These are phyloP conservation scores for Gari tellinella DNA, from an alignment of 2,888 invertebrate genomes.

Conservation along the genomic window DNA sequence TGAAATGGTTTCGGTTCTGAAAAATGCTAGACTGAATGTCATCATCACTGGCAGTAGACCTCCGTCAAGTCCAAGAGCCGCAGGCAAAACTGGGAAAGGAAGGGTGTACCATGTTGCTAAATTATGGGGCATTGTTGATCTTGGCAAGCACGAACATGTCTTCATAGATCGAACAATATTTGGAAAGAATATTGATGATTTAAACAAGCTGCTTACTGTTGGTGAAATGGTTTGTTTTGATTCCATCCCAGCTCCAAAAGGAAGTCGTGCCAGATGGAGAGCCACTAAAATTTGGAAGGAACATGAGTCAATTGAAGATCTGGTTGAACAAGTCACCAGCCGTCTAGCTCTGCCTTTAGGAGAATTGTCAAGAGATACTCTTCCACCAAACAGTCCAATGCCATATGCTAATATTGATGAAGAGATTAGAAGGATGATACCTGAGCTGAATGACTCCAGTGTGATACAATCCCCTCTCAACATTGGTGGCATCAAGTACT, in stretches of 20 bases:
- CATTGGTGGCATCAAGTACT: constrained; percentile 76
- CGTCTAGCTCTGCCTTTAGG: constrained; percentile 72
- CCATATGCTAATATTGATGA: constrained; percentile 81
- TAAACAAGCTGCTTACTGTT: constrained; percentile 81
- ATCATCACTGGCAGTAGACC: constrained; percentile 83
- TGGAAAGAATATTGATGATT: constrained; percentile 82
- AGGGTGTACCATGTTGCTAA: constrained; percentile 84
- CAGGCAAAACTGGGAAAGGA: constrained; percentile 81
- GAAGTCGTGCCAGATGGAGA: constrained; percentile 84
- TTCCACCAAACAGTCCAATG: constrained; percentile 62
- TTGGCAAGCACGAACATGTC: constrained; percentile 85
- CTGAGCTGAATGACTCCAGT: constrained; percentile 78
- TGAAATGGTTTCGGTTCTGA: constrained; percentile 80
- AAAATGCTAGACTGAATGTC: constrained; percentile 83
- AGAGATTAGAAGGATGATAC: constrained; percentile 79
- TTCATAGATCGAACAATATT: constrained; percentile 84
- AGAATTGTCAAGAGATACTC: constrained; percentile 56
- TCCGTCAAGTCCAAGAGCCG: constrained; percentile 70
- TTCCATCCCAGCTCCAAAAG: constrained; percentile 84
- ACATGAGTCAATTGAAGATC: constrained; percentile 80
- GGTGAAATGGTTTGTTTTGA: constrained; percentile 84
- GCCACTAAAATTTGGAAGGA: constrained; percentile 84
- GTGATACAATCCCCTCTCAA: constrained; percentile 71
- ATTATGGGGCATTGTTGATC: constrained; percentile 84
- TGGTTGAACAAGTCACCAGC: constrained; percentile 76